Conservation (phyloP, 2,797 vertebrate genomes). For the Onychomys arenicola region DNA sequence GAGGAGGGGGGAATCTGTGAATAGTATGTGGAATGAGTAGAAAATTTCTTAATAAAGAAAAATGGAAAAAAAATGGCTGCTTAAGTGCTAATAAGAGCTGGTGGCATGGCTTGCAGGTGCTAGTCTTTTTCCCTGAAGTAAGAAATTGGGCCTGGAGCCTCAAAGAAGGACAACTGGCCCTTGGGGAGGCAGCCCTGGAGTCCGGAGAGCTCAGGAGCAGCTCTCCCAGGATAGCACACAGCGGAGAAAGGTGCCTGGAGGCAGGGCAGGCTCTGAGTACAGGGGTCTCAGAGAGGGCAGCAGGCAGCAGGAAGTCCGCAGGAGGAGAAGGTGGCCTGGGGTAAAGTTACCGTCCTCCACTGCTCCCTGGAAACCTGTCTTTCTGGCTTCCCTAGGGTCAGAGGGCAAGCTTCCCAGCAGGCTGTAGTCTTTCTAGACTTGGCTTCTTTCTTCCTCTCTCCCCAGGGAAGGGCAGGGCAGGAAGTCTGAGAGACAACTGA, state of each 20-base stretch:
- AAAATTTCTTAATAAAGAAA: too few relatives aligned
- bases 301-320: not conserved
- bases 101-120: not conserved
- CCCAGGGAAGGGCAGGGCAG: not conserved
- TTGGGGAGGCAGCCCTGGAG: not conserved
- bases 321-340: not conserved
- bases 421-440: not conserved
- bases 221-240: not conserved
- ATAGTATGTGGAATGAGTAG: too few relatives aligned
- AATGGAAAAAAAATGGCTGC: not conserved
- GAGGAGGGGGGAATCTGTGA: too few relatives aligned
- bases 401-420: slow-evolving; percentile 58
- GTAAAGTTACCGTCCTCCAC: slow-evolving; percentile 26
- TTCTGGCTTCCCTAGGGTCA: slow-evolving; percentile 49
- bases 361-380: slow-evolving; percentile 20
- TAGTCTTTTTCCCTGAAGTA: not conserved
- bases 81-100: not conserved
- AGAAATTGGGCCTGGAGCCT: not conserved
- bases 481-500: not conserved
- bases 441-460: not conserved
- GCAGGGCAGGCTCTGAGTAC: not conserved
- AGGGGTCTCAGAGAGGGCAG: not conserved
- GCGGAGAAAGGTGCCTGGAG: not conserved
- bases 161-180: not conserved
- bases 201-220: not conserved